Conservation (phyloP, 1,140 invertebrate genomes). For the Panonychus citri region DNA sequence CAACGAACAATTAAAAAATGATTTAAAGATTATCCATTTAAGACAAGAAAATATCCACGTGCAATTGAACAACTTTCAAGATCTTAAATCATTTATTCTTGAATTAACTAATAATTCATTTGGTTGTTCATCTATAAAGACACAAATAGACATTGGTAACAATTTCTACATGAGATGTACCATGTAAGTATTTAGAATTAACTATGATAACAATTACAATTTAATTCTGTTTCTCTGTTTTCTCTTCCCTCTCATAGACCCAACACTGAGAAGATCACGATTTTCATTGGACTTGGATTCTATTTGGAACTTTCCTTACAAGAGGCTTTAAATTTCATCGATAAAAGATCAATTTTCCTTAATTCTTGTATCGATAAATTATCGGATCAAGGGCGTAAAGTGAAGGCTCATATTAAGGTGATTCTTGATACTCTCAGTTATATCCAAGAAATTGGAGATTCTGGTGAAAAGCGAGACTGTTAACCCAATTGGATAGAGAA, state of each 20-base stretch:
- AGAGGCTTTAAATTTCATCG: constrained; percentile 43
- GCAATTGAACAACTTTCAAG: constrained; percentile 46
- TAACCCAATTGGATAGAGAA: no score
- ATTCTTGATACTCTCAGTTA: constrained; percentile 20
- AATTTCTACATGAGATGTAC: constrained; percentile 20
- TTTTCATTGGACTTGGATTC: constrained; percentile 48
- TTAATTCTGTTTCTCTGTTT: not conserved
- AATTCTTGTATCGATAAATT: constrained; percentile 30
- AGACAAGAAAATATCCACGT: constrained; percentile 34
- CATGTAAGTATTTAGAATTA: constrained; percentile 22
- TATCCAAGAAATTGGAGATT: not conserved
- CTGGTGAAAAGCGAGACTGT: not conserved
- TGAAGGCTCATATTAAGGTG: constrained; percentile 54
- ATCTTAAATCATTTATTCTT: constrained; percentile 38
- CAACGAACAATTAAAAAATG: constrained; percentile 13
- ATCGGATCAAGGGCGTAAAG: constrained; percentile 36
- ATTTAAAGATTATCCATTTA: constrained; percentile 25
- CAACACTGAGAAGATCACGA: constrained; percentile 38
- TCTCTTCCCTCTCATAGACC: constrained; percentile 17
- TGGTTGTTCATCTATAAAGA: constrained; percentile 9
- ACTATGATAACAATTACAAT: not conserved
- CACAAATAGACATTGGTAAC: constrained; percentile 14
- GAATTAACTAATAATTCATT: constrained; percentile 23
- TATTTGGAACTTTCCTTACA: constrained; percentile 43
- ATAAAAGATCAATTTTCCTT: constrained; percentile 38